Evolutionary conservation across 2,113 vertebrate genomes (phyloP).

Genomic region (Hippocampus abdominalis): DNA sequence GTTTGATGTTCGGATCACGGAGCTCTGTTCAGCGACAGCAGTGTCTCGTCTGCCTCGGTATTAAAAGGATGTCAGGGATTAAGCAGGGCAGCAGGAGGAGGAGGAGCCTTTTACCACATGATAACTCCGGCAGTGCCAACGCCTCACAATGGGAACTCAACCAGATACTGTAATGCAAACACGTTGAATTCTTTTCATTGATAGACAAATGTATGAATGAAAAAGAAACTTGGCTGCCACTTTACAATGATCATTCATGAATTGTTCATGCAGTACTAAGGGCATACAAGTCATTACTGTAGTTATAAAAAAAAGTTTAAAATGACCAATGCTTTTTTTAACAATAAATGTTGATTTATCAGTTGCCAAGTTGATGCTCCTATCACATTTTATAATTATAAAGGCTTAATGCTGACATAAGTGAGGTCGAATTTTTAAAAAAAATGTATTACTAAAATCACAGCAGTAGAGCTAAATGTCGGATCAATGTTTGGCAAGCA

Average conservation of each 20-base stretch:
- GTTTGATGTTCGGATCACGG: not conserved
- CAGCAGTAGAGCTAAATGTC: no score
- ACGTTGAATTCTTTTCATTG: not conserved
- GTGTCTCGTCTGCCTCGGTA: constrained; percentile 20
- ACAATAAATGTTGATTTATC: not conserved
- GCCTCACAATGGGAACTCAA: constrained; percentile 4
- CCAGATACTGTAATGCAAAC: constrained; percentile 1
- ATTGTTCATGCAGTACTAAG: not conserved
- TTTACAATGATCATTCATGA: not conserved
- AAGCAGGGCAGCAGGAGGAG: constrained; percentile 40
- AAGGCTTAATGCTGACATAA: no score
- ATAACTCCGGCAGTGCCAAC: constrained; percentile 46
- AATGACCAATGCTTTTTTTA: not conserved
- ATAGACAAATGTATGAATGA: not conserved
- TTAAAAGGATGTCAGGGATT: constrained; percentile 62
- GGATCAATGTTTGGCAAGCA: no score
- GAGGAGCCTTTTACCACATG: constrained; percentile 52
- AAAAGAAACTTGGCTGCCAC: not conserved
- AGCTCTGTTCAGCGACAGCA: constrained; percentile 5
- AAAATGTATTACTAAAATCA: no score
- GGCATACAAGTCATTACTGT: no score
- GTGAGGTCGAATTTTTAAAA: no score
- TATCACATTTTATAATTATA: not conserved
- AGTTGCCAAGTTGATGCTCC: not conserved
- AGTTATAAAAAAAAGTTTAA: no score